Evolutionary conservation across 2,888 invertebrate genomes (phyloP), one percentile per base, ranked within the genome.

Genomic region (Spisula subtruncata): DNA sequence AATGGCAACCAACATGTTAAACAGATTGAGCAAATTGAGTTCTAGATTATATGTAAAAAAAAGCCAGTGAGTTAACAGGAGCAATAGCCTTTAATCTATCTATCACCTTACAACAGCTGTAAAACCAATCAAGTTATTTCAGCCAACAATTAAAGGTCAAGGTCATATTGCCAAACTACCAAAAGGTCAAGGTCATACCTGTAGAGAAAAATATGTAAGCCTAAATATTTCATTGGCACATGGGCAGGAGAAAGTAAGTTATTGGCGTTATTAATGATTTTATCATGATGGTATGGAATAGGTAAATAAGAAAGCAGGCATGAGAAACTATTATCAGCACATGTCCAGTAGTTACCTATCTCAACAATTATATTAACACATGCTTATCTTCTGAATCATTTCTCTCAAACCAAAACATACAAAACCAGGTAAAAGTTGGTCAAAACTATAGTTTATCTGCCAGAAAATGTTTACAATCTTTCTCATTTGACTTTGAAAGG

Each of bases 161-260:
- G 35, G 32, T 75, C 16, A 75, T 35, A 14, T n/a, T n/a, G n/a
- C n/a, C n/a, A n/a, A n/a, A n/a, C n/a, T n/a, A 35, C 16, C 5
- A 35, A 18, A n/a, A 75, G 75, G 2, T 75, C 75, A 75, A 75
- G 75, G 75, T 75, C 75, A 75, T 12, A 75, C 75, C 29, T 75
- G 18, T 10, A 71, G 10, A 60, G 8, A 60, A 60, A 25, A n/a
- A n/a, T n/a, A n/a, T n/a, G 4, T n/a, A 29, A 71, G 35, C 35
- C 25, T 35, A 14, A 18, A 16, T 35, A 35, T 75, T 75, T 14
- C 32, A 75, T 35, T 29, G 29, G 32, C 32, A 32, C 32, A 75
- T 35, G 6, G 29, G 32, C 32, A 32, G 29, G 25, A 12, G 25
- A 18, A 32, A 18, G 35, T 35, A 1, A 32, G 6, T 75, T 18